Evolutionary conservation across 2,797 vertebrate species (phyloP).

Genomic region (Epinephelus coioides): DNA sequence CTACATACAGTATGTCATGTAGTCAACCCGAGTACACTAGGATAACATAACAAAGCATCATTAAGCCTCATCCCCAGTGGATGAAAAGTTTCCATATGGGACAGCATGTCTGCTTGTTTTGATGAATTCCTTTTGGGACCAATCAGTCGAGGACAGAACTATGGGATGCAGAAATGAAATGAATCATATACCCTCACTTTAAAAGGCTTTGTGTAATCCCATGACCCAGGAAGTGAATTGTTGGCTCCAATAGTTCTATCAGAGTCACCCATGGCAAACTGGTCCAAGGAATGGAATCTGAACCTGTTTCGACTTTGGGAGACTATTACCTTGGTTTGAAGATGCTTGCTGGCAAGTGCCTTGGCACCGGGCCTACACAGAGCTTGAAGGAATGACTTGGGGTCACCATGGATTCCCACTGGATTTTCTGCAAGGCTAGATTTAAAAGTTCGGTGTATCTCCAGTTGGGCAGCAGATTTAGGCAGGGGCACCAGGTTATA

Average conservation of each 20-base stretch:
- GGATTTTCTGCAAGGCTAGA: too few relatives aligned
- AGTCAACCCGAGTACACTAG: neutral
- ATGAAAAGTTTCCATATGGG: neutral
- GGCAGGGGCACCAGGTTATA: neutral
- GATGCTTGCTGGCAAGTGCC: too few relatives aligned
- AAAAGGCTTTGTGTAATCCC: neutral
- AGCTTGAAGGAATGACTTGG: neutral
- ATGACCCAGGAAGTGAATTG: too few relatives aligned
- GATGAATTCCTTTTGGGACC: conserved; percentile 36
- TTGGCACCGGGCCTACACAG: too few relatives aligned
- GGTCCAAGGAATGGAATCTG: too few relatives aligned
- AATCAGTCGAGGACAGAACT: conserved; percentile 13
- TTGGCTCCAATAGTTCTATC: too few relatives aligned
- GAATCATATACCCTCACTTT: conserved; percentile 13
- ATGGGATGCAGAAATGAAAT: conserved; percentile 12
- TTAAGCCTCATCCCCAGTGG: neutral
- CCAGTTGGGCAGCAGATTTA: neutral
- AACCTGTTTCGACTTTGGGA: neutral
- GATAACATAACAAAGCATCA: neutral
- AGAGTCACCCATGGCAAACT: too few relatives aligned
- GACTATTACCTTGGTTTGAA: neutral
- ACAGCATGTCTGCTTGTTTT: conserved; percentile 28
- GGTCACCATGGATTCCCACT: too few relatives aligned
- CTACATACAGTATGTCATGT: neutral
- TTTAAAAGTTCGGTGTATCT: too few relatives aligned